These are phyloP conservation scores for Rhodophaea formosa DNA, from an alignment of 2,888 invertebrate genomes.

Conservation along the genomic window DNA sequence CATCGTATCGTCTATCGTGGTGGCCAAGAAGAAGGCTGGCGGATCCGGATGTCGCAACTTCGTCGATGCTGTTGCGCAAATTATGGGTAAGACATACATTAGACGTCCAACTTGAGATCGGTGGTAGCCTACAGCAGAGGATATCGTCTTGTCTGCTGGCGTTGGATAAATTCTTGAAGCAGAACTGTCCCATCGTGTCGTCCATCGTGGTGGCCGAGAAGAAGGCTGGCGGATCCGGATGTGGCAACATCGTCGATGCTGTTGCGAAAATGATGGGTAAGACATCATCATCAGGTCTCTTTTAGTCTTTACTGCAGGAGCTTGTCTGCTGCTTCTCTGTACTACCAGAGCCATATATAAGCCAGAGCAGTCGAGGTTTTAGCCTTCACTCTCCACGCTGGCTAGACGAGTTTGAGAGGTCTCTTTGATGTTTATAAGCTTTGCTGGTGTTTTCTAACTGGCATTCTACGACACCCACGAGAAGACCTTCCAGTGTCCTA, in stretches of 20 bases:
- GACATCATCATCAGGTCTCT: no score
- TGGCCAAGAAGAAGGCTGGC: constrained; percentile 89
- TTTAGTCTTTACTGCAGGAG: no score
- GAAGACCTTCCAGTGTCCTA: no score
- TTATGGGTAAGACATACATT: constrained; percentile 74
- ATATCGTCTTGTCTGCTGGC: constrained; percentile 90
- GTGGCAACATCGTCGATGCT: constrained; percentile 86
- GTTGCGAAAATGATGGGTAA: constrained; percentile 85
- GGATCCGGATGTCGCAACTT: constrained; percentile 83
- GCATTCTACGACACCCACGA: no score
- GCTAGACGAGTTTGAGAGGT: no score
- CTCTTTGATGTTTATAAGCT: no score
- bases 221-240: constrained; percentile 80
- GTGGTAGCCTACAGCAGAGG: constrained; percentile 92
- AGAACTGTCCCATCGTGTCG: constrained; percentile 85
- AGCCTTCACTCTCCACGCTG: no score
- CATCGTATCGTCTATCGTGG: constrained; percentile 91
- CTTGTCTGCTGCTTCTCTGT: no score
- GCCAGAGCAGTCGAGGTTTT: no score
- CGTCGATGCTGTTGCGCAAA: constrained; percentile 87
- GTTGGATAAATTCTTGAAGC: constrained; percentile 87
- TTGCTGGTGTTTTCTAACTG: no score
- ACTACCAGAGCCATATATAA: no score
- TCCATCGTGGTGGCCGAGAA: constrained; percentile 95
- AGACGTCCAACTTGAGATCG: constrained; percentile 84